Evolutionary conservation across 2,113 vertebrate species (phyloP).

Genomic region (Vulpes ferrilata): DNA sequence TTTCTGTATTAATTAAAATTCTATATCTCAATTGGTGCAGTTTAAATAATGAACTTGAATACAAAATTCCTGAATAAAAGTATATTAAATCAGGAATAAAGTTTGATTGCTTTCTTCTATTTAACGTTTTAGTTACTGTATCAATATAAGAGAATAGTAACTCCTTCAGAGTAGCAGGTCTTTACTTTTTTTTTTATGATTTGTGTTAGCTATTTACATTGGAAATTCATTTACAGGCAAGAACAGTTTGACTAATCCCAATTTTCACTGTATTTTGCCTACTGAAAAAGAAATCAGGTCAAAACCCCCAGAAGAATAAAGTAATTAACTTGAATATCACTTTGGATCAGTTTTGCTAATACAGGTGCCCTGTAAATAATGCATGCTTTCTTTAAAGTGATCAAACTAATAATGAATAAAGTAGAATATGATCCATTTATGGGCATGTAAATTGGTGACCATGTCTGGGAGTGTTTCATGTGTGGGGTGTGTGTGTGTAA

Average conservation of each 20-base stretch:
- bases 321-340: constrained; percentile 68
- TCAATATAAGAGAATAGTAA: background rate
- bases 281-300: constrained; percentile 68
- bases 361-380: constrained; percentile 64
- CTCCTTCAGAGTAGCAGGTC: background rate
- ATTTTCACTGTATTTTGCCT: constrained; percentile 55
- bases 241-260: constrained; percentile 20
- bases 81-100: background rate
- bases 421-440: background rate
- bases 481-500: background rate
- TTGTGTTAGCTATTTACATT: constrained; percentile 17
- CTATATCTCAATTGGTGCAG: background rate
- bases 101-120: background rate
- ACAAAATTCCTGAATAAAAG: background rate
- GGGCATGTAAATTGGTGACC: background rate
- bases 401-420: constrained; percentile 46
- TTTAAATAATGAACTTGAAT: background rate
- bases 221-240: constrained; percentile 46
- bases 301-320: constrained; percentile 65
- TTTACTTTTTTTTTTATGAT: background rate
- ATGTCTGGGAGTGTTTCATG: background rate
- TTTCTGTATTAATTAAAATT: constrained; percentile 5
- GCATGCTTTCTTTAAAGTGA: constrained; percentile 46
- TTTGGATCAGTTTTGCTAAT: constrained; percentile 68
- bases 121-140: background rate